phyloP scores from a whole-genome alignment of 92 coral and sea anemone genomes.

The Ricordea florida region DNA sequence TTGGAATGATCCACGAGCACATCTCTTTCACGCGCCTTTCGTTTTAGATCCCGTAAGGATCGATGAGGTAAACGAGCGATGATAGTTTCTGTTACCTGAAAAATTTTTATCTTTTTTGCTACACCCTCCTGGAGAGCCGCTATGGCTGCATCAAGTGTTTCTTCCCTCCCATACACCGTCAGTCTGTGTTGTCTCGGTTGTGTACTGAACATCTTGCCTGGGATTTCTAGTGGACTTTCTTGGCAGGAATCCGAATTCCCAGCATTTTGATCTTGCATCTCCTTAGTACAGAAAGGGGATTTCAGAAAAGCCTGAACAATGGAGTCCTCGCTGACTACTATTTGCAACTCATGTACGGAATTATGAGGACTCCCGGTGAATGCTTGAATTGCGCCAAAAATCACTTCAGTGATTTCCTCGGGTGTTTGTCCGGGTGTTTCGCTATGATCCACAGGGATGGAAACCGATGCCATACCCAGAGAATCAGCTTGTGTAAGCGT shows the following conservation, averaged over 20 bases:
- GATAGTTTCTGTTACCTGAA: slow-evolving; percentile 11
- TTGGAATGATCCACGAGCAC: slow-evolving; percentile 24
- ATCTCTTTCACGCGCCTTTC: slow-evolving; percentile 25
- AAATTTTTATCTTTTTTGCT: not conserved
- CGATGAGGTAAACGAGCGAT: slow-evolving; percentile 16
- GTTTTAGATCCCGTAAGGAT: not conserved
- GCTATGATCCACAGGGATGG: slow-evolving; percentile 29
- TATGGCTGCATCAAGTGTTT: slow-evolving; percentile 12
- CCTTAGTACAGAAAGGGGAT: not conserved
- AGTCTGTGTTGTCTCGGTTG: not conserved
- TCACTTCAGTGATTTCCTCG: slow-evolving; percentile 20
- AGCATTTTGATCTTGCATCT: not conserved
- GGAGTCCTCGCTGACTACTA: slow-evolving; percentile 1
- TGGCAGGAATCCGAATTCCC: not conserved
- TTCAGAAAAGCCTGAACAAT: not conserved
- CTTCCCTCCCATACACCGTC: slow-evolving; percentile 1
- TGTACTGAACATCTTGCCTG: not conserved
- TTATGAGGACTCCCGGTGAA: not conserved
- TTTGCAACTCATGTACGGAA: not conserved
- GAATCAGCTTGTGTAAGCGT: slow-evolving; percentile 5
- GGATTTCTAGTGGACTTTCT: not conserved
- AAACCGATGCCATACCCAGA: not conserved
- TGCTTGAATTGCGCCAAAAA: not conserved
- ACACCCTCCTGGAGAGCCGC: slow-evolving; percentile 11
- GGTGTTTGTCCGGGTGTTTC: slow-evolving; percentile 15